Evolutionary conservation across 2,113 vertebrate genomes (phyloP).

Genomic region (Anoura caudifer): DNA sequence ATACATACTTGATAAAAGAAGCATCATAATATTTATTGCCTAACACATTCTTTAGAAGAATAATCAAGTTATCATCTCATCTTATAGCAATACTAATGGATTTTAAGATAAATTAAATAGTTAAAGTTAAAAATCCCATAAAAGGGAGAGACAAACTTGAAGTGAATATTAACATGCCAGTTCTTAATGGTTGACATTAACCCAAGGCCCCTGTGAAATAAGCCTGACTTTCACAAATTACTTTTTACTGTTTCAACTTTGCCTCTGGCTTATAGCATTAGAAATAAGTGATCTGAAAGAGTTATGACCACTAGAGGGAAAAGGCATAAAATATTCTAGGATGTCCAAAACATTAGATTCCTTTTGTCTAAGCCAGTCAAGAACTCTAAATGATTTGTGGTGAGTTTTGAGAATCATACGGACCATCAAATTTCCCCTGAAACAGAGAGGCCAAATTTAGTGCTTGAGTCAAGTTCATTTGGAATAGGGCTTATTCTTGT

Average conservation of each 20-base stretch:
- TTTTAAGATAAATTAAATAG: slow-evolving; percentile 18
- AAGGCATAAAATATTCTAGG: slow-evolving; percentile 50
- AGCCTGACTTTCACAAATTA: slow-evolving; percentile 32
- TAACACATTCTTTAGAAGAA: not conserved
- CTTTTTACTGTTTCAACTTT: slow-evolving; percentile 54
- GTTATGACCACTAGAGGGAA: slow-evolving; percentile 38
- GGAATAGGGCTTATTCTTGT: not conserved
- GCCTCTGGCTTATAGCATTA: not conserved
- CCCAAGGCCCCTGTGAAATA: not conserved
- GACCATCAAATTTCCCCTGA: not conserved
- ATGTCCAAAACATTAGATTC: slow-evolving; percentile 1
- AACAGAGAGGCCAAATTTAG: not conserved
- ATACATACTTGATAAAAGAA: not conserved
- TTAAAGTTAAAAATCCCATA: not conserved
- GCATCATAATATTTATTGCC: not conserved
- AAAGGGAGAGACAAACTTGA: slow-evolving; percentile 3
- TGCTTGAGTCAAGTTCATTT: not conserved
- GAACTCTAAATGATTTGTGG: slow-evolving; percentile 38
- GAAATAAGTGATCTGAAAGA: slow-evolving; percentile 50
- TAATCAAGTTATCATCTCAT: not conserved
- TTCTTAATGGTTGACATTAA: slow-evolving; percentile 57
- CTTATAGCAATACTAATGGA: not conserved
- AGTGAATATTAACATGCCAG: slow-evolving; percentile 23
- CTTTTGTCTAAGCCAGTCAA: slow-evolving; percentile 27
- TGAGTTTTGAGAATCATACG: slow-evolving; percentile 37